These are phyloP conservation scores for Brachypodius melanocephalos DNA, from an alignment of 2,113 vertebrate species.

Conservation along the genomic window DNA sequence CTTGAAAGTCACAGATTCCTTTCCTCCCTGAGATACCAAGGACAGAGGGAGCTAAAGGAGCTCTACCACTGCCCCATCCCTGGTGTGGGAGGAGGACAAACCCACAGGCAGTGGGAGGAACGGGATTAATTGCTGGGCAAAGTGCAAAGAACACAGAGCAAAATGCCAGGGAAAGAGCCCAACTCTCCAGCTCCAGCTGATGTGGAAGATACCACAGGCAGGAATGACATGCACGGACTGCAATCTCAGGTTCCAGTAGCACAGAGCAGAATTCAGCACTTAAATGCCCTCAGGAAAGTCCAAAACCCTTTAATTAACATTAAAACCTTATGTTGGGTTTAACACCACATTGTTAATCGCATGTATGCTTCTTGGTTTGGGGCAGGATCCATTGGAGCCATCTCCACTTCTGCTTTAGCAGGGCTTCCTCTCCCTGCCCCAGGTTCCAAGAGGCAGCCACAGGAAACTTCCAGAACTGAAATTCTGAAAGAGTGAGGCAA, in stretches of 20 bases:
- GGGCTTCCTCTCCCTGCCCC: neutral
- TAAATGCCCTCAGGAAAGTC: neutral
- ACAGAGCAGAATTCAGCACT: neutral
- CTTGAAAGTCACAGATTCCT: neutral
- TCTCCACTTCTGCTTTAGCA: neutral
- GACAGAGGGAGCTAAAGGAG: neutral
- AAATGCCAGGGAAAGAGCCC: conserved; percentile 19
- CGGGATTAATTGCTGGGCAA: neutral
- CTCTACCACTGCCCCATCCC: neutral
- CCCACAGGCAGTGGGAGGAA: accelerated
- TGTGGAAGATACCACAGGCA: neutral
- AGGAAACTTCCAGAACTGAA: neutral
- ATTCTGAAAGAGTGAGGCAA: conserved; percentile 7
- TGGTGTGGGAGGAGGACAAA: neutral
- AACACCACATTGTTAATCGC: neutral
- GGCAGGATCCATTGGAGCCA: neutral
- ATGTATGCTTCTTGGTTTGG: neutral
- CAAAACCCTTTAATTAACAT: neutral
- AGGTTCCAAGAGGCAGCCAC: neutral
- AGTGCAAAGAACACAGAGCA: neutral
- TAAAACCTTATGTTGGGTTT: neutral
- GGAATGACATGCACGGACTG: neutral
- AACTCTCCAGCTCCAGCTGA: neutral
- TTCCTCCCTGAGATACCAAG: neutral
- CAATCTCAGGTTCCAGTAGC: neutral